phyloP scores from a whole-genome alignment of 2,888 invertebrate species.

The Protodeltote pygarga region DNA sequence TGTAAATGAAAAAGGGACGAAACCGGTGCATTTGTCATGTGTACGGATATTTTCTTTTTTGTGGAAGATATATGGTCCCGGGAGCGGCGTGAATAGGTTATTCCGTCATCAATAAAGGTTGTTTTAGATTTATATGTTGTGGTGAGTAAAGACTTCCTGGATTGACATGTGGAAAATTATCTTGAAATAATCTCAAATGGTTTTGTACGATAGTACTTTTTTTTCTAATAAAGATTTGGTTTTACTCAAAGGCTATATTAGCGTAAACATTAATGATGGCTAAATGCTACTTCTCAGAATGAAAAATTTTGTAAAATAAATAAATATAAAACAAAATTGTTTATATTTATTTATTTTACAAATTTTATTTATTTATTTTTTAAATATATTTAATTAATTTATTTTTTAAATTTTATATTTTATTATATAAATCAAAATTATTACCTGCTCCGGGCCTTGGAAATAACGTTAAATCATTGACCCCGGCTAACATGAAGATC shows the following conservation, averaged over 20 bases:
- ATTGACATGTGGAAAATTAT: constrained; percentile 3
- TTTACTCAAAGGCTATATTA: background rate
- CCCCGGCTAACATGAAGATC: too few relatives aligned
- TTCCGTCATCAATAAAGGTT: constrained; percentile 39
- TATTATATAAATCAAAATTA: too few relatives aligned
- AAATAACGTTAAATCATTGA: too few relatives aligned
- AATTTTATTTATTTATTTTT: too few relatives aligned
- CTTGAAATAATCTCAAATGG: constrained; percentile 6
- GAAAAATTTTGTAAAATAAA: too few relatives aligned
- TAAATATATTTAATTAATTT: too few relatives aligned
- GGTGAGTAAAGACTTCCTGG: constrained; percentile 16
- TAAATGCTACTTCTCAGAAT: too few relatives aligned
- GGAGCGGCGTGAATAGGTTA: constrained; percentile 41
- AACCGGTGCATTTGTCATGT: constrained; percentile 69
- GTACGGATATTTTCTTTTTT: constrained; percentile 56
- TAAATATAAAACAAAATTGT: too few relatives aligned
- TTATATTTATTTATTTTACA: too few relatives aligned
- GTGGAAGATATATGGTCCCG: constrained; percentile 45
- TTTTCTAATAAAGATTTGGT: background rate
- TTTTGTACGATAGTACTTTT: background rate
- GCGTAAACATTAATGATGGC: too few relatives aligned
- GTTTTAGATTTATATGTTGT: constrained; percentile 37
- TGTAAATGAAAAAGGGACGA: constrained; percentile 72
- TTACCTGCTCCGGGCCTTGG: too few relatives aligned
- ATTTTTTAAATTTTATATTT: too few relatives aligned